Base-by-base conservation (phyloP, 2,797 vertebrate genomes). In the Myotis findleyi region DNA sequence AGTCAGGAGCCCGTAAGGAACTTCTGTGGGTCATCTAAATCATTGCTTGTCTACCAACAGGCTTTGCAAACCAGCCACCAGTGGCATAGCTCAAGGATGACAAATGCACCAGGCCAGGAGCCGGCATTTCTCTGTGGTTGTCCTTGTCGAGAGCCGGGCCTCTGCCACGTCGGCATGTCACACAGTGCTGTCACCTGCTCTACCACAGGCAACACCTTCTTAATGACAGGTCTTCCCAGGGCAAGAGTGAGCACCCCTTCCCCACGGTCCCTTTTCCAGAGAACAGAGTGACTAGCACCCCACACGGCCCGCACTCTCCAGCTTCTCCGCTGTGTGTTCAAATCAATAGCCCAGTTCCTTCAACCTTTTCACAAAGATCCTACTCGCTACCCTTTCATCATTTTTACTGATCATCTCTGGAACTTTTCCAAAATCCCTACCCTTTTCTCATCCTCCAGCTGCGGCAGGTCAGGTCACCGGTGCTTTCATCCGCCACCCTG, bases 351-450 rank as follows among this genome's bases (percentile, higher is more conserved):
- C 47, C 1, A 0, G 27, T 73, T 85, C 38, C 75, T 92, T 44
- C 69, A 82, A 81, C 68, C 51, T 92, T 91, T 85, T 73, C 38
- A 25, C 7, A 41, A 41, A 57, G 71, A 72, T 57, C 41, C 83
- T 57, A 30, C 44, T n/a, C 0, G 0, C 21, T 64, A 64, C 30
- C 30, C 79, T 77, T 75, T 73, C 66, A 76, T 59, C 82, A 30
- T 88, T 71, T 83, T 44, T 85, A 49, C 1, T 20, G 73, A 93
- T 77, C 69, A 75, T 27, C 16, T 76, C 87, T 62, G 69, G 57
- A 94, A 64, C 4, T 20, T 69, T 71, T 59, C 73, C 91, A 33
- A 85, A 87, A 89, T 69, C 62, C 72, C 77, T 62, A 69, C 57
- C 69, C n/a, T 73, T 72, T 69, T 38, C 87, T 76, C 41, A 12